phyloP scores from a whole-genome alignment of 64 coral and sea anemone species.

The Stichodactyla helianthus region DNA sequence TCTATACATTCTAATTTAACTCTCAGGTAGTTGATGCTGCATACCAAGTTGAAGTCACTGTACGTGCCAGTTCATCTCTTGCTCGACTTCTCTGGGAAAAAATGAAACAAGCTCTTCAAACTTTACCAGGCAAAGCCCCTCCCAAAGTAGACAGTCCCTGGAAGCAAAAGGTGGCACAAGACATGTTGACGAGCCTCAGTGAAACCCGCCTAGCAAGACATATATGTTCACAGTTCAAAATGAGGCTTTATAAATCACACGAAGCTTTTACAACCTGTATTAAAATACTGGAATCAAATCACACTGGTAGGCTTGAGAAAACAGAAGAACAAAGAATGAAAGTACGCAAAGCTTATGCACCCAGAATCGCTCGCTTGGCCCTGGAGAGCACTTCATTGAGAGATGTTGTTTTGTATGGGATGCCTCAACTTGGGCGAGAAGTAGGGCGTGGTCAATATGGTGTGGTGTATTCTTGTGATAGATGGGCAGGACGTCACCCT shows the following conservation, averaged over 20 bases:
- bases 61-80: conserved; percentile 80
- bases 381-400: conserved; percentile 87
- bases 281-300: conserved; percentile 73
- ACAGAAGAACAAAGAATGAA: conserved; percentile 84
- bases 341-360: conserved; percentile 83
- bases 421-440: conserved; percentile 90
- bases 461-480: conserved; percentile 93
- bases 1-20: neutral
- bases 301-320: conserved; percentile 82
- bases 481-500: conserved; percentile 82
- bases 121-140: conserved; percentile 82
- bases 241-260: conserved; percentile 80
- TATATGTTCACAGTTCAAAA: conserved; percentile 87
- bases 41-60: conserved; percentile 91
- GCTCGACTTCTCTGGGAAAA: conserved; percentile 95
- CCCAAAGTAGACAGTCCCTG: conserved; percentile 74
- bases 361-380: conserved; percentile 88
- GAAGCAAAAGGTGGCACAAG: conserved; percentile 88
- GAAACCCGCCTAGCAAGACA: conserved; percentile 86
- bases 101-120: conserved; percentile 91
- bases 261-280: conserved; percentile 78
- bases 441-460: conserved; percentile 96
- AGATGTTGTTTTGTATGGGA: conserved; percentile 95
- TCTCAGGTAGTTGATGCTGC: conserved; percentile 84
- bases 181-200: conserved; percentile 88